A percentile compares a stretch with the other conserved stretches of the same genome.
Conservation (phyloP, 1,140 invertebrate genomes). For the Eriocheir sinensis region DNA sequence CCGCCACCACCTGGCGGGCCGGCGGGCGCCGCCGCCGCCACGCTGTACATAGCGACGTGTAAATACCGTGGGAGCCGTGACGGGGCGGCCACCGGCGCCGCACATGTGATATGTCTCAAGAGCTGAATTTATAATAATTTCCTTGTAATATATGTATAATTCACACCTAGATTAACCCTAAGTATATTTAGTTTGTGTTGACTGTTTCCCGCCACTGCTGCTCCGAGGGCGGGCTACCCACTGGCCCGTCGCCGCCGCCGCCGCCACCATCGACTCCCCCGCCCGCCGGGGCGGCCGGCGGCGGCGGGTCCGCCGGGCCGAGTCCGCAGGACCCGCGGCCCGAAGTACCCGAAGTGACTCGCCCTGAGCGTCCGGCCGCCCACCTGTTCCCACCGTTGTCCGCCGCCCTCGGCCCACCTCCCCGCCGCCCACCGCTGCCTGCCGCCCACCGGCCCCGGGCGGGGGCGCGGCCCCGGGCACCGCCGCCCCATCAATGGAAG, state of each 20-base stretch:
- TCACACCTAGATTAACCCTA: constrained; percentile 76
- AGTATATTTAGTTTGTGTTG: constrained; percentile 77
- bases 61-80: constrained; percentile 73
- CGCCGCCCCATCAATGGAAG: constrained; percentile 19
- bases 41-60: constrained; percentile 72
- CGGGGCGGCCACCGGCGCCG: constrained; percentile 61
- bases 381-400: constrained; percentile 43
- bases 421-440: constrained; percentile 25
- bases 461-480: not conserved
- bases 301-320: not conserved
- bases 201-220: constrained; percentile 71
- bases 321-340: not conserved
- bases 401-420: constrained; percentile 36
- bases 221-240: constrained; percentile 47
- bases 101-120: constrained; percentile 76
- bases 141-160: constrained; percentile 77
- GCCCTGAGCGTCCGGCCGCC: not conserved
- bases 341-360: not conserved
- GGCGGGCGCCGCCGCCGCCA: constrained; percentile 63
- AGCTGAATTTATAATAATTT: constrained; percentile 77
- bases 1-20: constrained; percentile 65
- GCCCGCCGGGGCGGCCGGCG: constrained; percentile 1
- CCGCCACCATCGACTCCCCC: constrained; percentile 25
- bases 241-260: constrained; percentile 39
- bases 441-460: not conserved